Conservation (phyloP, 2,888 invertebrate species). For the Thereva nobilitata region DNA sequence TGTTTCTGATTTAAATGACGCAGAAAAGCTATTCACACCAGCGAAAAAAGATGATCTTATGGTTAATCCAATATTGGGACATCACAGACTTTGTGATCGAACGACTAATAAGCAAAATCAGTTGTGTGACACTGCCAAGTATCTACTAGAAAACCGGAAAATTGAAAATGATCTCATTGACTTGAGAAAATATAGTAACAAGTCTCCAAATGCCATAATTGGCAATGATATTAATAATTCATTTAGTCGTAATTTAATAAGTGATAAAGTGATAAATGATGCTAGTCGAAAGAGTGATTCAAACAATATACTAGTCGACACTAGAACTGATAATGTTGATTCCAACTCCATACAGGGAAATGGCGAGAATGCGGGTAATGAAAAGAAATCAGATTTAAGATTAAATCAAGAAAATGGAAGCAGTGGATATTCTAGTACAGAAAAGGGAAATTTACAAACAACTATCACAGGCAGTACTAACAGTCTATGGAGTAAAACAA, state of each 20-base stretch:
- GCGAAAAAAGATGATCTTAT: slow-evolving; percentile 57
- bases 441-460: slow-evolving; percentile 26
- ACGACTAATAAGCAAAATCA: slow-evolving; percentile 45
- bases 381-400: slow-evolving; percentile 16
- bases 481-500: slow-evolving; percentile 58
- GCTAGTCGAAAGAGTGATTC: slow-evolving; percentile 32
- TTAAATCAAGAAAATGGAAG: slow-evolving; percentile 21
- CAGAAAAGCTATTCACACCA: slow-evolving; percentile 55
- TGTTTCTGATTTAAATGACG: slow-evolving; percentile 56
- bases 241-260: slow-evolving; percentile 17
- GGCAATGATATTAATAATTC: slow-evolving; percentile 16
- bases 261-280: slow-evolving; percentile 23
- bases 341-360: slow-evolving; percentile 29
- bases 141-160: slow-evolving; percentile 41
- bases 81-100: slow-evolving; percentile 66
- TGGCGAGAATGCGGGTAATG: slow-evolving; percentile 22
- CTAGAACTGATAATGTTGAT: background rate
- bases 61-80: slow-evolving; percentile 61
- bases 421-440: slow-evolving; percentile 26
- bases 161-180: slow-evolving; percentile 42
- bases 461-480: slow-evolving; percentile 55
- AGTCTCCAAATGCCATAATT: slow-evolving; percentile 14
- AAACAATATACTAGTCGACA: slow-evolving; percentile 23
- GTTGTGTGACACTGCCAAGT: slow-evolving; percentile 45
- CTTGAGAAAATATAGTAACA: slow-evolving; percentile 34